A percentile compares a stretch with the other conserved stretches of the same genome.
These are phyloP conservation scores for Beaufortia kweichowensis DNA, from an alignment of 2,113 vertebrate species.

Conservation along the genomic window DNA sequence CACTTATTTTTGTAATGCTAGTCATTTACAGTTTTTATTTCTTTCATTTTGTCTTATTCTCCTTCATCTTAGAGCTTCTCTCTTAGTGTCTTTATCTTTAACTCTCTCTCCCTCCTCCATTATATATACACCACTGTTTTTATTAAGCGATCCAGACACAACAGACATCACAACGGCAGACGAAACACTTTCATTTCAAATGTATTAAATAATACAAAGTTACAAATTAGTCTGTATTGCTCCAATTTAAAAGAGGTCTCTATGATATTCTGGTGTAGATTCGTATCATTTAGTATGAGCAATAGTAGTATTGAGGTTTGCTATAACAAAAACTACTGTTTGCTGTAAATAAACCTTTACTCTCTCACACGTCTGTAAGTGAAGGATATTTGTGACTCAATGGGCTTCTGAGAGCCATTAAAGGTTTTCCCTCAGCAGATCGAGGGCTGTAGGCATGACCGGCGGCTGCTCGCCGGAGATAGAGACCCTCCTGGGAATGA, in stretches of 20 bases:
- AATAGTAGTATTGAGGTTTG: no score
- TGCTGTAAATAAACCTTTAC: no score
- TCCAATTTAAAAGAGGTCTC: no score
- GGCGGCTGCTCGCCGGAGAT: slow-evolving; percentile 85
- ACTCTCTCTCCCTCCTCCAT: not conserved
- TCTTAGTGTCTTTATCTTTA: not conserved
- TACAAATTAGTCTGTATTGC: not conserved
- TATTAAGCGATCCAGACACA: no score
- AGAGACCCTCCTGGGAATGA: slow-evolving; percentile 74
- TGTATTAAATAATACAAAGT: no score
- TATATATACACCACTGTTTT: no score
- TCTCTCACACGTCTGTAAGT: not conserved
- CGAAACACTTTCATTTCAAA: no score
- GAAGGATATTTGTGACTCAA: slow-evolving; percentile 7
- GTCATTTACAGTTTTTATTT: not conserved
- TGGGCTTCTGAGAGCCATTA: slow-evolving; percentile 75
- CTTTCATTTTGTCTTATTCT: not conserved
- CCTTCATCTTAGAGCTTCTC: not conserved
- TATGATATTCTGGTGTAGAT: no score
- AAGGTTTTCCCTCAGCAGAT: slow-evolving; percentile 73
- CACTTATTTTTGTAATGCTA: not conserved
- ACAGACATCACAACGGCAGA: no score
- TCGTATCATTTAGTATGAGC: no score
- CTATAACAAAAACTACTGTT: no score
- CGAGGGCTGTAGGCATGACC: slow-evolving; percentile 78